Percentiles rank a stretch among this genome's conserved stretches.
Conservation (phyloP, 2,888 invertebrate species). For the Pandemis cinnamomeana region DNA sequence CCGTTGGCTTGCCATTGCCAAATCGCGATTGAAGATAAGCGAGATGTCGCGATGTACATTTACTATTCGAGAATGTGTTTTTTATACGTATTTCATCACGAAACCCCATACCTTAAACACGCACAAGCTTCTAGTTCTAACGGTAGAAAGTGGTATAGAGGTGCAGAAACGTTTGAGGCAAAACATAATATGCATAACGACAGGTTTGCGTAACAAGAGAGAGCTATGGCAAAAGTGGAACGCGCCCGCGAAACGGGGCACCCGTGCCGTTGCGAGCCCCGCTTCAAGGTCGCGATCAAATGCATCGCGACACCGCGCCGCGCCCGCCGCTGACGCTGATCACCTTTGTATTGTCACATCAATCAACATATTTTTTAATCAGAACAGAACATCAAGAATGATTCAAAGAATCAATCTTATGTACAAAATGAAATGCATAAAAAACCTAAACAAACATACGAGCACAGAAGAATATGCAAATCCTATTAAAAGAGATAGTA, state of each 20-base stretch:
- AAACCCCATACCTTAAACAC: conserved; percentile 36
- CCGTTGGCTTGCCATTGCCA: conserved; percentile 22
- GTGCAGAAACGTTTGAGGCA: conserved; percentile 70
- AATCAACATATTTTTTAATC: conserved; percentile 1
- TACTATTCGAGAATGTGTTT: conserved; percentile 19
- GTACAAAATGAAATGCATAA: not conserved
- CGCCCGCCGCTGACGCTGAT: not conserved
- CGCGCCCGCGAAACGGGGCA: conserved; percentile 77
- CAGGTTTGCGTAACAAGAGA: conserved; percentile 83
- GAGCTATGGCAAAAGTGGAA: conserved; percentile 79
- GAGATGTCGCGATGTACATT: conserved; percentile 15
- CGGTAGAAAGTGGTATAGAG: conserved; percentile 73
- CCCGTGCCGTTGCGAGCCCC: conserved; percentile 60
- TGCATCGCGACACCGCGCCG: conserved; percentile 22
- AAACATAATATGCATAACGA: conserved; percentile 82
- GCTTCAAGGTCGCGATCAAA: conserved; percentile 65
- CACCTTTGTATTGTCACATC: conserved; percentile 1
- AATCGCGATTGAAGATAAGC: conserved; percentile 31
- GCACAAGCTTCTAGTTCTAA: conserved; percentile 64
- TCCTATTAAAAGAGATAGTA: too few species aligned
- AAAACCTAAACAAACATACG: not conserved
- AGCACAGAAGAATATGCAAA: not conserved
- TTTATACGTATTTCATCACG: conserved; percentile 23
- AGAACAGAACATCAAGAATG: not conserved
- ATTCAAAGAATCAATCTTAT: not conserved